Base-by-base conservation (phyloP, 2,797 vertebrate genomes). In the Spatula clypeata region DNA sequence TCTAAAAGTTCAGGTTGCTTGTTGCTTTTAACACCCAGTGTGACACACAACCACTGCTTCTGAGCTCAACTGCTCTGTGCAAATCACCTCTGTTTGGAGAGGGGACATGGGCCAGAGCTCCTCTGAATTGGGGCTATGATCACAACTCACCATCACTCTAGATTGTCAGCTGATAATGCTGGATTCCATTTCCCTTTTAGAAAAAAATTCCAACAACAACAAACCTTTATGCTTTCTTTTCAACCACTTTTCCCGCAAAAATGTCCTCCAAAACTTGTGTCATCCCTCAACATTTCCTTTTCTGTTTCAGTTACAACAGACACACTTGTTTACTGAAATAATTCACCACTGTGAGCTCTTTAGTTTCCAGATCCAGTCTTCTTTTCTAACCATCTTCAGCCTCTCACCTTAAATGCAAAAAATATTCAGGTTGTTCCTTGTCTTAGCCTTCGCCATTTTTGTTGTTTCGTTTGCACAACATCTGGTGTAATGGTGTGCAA, bases 361-460 rank as follows among this genome's bases (percentile, higher is more conserved):
- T 15, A 5, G 18, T 79, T 87, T 64, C 53, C 83, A 79, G 42
- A 29, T 47, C 27, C 80, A 62, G 42, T 75, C 32, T 80, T n/a
- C 20, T 7, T 74, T 62, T 86, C 47, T 58, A 65, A 47, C 45
- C 29, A 86, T 36, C 62, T 74, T 77, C 79, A 34, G 31, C 64
- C 57, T 92, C 69, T 61, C 15, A 65, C 66, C 51, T 90, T 80
- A 61, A 71, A 83, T 15, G 55, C 77, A 95, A 81, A 86, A 86
- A 55, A 49, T 49, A 49, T 49, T 49, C 13, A 49, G 23, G 47
- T 14, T 24, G 47, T 49, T 49, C 23, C 47, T 49, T 24, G 47
- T 49, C 47, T 49, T 24, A 49, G 47, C 47, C 47, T 49, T 49
- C 13, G 7, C 47, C 23, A 49, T 49, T 34, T 21, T n/a, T 27